Conservation (phyloP, 2,113 vertebrate genomes). For the Ictalurus punctatus region DNA sequence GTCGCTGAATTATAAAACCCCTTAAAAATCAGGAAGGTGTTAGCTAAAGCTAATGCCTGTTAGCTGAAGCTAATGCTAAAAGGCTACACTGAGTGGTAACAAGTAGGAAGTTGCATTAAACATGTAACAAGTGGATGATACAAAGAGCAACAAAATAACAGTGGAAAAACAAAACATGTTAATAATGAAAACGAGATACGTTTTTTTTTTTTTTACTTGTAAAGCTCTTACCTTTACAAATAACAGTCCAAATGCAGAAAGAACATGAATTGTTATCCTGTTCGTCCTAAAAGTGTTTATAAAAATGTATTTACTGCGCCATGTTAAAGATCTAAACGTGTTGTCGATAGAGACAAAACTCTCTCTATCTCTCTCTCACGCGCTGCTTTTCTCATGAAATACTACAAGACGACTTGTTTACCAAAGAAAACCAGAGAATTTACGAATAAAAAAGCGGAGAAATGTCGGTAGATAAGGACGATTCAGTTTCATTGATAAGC, state of each 20-base stretch:
- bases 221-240: slow-evolving; percentile 46
- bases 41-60: not conserved
- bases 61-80: not conserved
- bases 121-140: not conserved
- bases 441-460: not conserved
- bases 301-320: slow-evolving; percentile 51
- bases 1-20: not conserved
- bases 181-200: not conserved
- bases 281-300: not conserved
- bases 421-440: not conserved
- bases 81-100: not conserved
- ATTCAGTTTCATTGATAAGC: not conserved
- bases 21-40: not conserved
- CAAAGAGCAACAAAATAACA: not conserved
- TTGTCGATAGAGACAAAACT: not conserved
- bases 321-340: slow-evolving; percentile 20
- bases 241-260: slow-evolving; percentile 28
- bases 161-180: not conserved
- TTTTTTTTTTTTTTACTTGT: too few species aligned
- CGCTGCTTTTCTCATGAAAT: not conserved
- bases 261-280: not conserved
- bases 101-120: not conserved
- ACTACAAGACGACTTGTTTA: too few species aligned
- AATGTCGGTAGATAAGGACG: not conserved
- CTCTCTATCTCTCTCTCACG: not conserved